phyloP scores from a whole-genome alignment of 2,888 invertebrate genomes.

The Stenolophus ochropezus region DNA sequence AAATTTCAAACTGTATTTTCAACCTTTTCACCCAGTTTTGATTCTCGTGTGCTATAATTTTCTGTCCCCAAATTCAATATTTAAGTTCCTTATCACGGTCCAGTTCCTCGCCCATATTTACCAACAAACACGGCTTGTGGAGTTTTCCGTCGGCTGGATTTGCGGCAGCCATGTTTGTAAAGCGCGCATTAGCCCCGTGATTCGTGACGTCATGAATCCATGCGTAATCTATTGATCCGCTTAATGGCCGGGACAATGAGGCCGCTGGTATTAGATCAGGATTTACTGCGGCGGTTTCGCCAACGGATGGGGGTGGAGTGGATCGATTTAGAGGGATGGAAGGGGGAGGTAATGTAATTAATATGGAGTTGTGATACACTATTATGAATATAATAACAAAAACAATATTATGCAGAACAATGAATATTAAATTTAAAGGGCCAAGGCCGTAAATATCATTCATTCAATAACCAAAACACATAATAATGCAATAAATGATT shows the following conservation, averaged over 20 bases:
- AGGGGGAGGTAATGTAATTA: not conserved
- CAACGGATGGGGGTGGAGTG: not conserved
- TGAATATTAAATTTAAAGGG: too few species aligned
- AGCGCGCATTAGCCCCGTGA: slow-evolving; percentile 51
- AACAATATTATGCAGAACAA: too few species aligned
- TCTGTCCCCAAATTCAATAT: not conserved
- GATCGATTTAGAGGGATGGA: not conserved
- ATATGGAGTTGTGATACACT: not conserved
- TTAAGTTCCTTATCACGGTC: not conserved
- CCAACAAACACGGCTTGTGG: not conserved
- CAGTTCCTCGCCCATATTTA: not conserved
- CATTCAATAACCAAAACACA: too few species aligned
- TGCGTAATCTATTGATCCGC: slow-evolving; percentile 64
- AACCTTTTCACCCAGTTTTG: not conserved
- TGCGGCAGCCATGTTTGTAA: slow-evolving; percentile 49
- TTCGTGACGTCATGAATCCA: slow-evolving; percentile 63
- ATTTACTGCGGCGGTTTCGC: slow-evolving; percentile 60
- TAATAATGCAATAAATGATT: too few species aligned
- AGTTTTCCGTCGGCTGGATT: slow-evolving; percentile 10
- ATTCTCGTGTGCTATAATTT: not conserved
- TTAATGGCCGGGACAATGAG: slow-evolving; percentile 64
- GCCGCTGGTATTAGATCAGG: slow-evolving; percentile 63
- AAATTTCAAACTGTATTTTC: too few species aligned
- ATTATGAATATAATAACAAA: not conserved
- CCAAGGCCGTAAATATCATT: too few species aligned